phyloP scores from a whole-genome alignment of 2,888 invertebrate genomes.

The Caenorhabditis sp. region DNA sequence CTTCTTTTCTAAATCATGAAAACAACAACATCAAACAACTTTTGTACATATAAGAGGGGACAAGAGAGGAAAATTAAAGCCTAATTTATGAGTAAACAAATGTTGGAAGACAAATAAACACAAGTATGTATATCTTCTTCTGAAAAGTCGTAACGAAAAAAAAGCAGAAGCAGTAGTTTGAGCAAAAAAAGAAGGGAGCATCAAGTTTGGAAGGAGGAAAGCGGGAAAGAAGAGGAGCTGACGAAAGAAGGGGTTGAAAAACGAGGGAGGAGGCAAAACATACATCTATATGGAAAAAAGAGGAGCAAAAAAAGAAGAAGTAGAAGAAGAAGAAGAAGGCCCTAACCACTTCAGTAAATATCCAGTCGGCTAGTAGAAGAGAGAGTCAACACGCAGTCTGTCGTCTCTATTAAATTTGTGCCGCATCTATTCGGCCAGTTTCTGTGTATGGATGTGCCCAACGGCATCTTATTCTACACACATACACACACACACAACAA shows the following conservation, averaged over 20 bases:
- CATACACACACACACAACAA: not conserved
- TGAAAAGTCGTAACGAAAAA: constrained; percentile 8
- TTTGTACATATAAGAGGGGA: constrained; percentile 12
- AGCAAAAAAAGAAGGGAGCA: constrained; percentile 7
- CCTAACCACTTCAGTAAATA: constrained; percentile 42
- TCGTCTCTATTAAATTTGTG: constrained; percentile 22
- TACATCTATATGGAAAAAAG: constrained; percentile 7
- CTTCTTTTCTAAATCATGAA: not conserved
- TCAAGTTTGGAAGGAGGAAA: constrained; percentile 13
- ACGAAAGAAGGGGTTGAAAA: constrained; percentile 3
- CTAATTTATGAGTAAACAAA: not conserved
- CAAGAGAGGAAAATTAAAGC: not conserved
- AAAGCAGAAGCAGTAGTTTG: constrained; percentile 13
- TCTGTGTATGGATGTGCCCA: constrained; percentile 1
- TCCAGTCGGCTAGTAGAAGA: constrained; percentile 15
- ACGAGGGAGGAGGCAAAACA: constrained; percentile 3
- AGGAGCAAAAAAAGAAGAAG: not conserved
- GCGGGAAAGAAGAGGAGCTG: not conserved
- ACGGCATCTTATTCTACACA: not conserved
- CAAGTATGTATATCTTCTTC: not conserved
- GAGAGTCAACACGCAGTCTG: constrained; percentile 20
- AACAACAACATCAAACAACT: not conserved
- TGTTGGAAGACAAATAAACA: not conserved
- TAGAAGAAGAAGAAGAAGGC: constrained; percentile 11
- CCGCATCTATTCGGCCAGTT: constrained; percentile 1